Base-by-base conservation (phyloP, 2,888 invertebrate species). In the Drosophila picticornis region DNA sequence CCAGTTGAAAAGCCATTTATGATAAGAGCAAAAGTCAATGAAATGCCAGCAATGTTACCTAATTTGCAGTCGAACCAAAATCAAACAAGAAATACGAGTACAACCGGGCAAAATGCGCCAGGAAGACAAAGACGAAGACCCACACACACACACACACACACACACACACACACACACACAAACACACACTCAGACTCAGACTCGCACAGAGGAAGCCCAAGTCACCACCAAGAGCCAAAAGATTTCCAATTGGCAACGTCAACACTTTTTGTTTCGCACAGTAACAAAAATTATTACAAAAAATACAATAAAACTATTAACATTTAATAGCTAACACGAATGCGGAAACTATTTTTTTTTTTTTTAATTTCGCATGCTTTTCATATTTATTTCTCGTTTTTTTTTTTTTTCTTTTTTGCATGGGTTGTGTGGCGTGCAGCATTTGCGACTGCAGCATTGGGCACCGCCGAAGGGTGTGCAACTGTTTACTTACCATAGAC, bases 1-100 rank as follows among this genome's bases (percentile, higher is more conserved):
- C 84, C 84, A 72, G 84, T 88, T 83, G 70, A 68, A 34, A 88
- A 81, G 51, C 80, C 60, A 71, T 72, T 74, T 79, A 72, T 78
- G 86, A 77, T 86, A 84, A 85, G 86, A 85, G 76, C 84, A 84
- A 84, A 85, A 85, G 86, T 85, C 83, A 86, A 81, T 82, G 77
- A 82, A 85, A 75, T 83, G 81, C 80, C 85, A 84, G 52, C 71
- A 66, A 74, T 90, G 80, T 85, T 85, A 85, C 90, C 85, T 83
- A 90, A 85, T 90, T 85, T 75, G 79, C 67, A 32, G 77, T 32
- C 66, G 46, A 53, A 72, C 59, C 70, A 62, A 77, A 77, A 67
- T 75, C 61, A 85, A 83, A 80, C 85, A 78, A 86, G 85, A 85
- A 80, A 77, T 83, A 84, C 84, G 69, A 76, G 81, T 75, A 74